phyloP scores from a whole-genome alignment of 2,797 vertebrate genomes.

The Micrastur ruficollis region DNA sequence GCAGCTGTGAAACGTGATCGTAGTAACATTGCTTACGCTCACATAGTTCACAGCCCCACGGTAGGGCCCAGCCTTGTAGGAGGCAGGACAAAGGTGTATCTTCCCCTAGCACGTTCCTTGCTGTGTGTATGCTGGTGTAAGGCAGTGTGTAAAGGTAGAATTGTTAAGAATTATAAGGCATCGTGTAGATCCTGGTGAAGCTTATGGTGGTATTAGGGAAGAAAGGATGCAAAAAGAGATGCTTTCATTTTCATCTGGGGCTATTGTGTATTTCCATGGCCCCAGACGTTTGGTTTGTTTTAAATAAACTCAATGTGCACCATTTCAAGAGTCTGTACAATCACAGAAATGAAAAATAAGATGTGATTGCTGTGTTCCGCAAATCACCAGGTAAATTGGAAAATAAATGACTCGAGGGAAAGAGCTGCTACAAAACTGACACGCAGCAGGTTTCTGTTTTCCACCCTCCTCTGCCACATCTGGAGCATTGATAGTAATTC shows the following conservation, averaged over 20 bases:
- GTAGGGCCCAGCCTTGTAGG: neutral
- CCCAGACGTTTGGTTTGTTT: neutral
- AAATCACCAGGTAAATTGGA: neutral
- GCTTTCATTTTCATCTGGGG: neutral
- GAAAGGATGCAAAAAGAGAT: neutral
- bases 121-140: neutral
- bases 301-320: neutral
- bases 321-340: neutral
- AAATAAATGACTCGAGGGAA: neutral
- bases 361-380: neutral
- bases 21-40: neutral
- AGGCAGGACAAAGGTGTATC: neutral
- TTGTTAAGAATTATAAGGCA: neutral
- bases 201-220: neutral
- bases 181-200: neutral
- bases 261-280: neutral
- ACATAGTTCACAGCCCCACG: neutral
- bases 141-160: neutral
- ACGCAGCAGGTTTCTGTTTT: neutral
- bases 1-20: neutral
- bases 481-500: neutral
- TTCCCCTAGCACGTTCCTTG: neutral
- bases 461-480: neutral
- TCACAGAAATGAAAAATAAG: neutral
- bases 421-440: neutral